Base-by-base conservation (phyloP, 2,113 vertebrate species). In the Elachura formosa region DNA sequence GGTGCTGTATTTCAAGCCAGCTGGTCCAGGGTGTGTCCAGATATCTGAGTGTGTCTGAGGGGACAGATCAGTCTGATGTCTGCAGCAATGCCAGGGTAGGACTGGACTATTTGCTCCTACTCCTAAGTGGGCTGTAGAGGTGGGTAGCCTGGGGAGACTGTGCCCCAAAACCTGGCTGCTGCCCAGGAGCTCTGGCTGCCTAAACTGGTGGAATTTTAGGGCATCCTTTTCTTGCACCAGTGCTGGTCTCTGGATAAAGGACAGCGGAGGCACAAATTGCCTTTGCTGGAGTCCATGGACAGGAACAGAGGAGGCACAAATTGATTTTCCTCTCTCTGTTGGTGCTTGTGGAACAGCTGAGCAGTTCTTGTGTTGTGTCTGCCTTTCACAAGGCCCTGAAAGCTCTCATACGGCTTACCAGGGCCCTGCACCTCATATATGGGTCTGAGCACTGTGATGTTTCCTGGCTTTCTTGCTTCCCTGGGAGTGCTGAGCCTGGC, bases 251-350 rank as follows among this genome's bases (percentile, higher is more conserved):
- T 41, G 34, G 49, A 13, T 48, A 33, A 76, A 20, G 45, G 80
- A 20, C 2, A 2, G 23, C 36, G 23, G 23, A 85, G 12, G 25
- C 13, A 72, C 0, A 0, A 43, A 75, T 46, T 40, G 26, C 45
- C 28, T 34, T 45, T 41, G 10, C 45, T 48, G 19, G 5, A 28
- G 22, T 3, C 22, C 24, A 23, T 64, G 33, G 38, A 19, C 49
- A 19, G 15, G 51, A 81, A 29, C 1, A 2, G 19, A 40, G 11
- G 41, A 75, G 25, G 22, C 14, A 63, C 1, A 3, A 51, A 58
- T 46, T 56, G 29, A 56, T 17, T 55, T 49, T 41, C 21, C n/a
- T 69, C 22, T 73, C n/a, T 38, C 36, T 36, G 4, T 41, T 74
- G 52, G 33, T 45, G 46, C 29, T 74, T 34, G 33, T 58, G 59